Base-by-base conservation (phyloP, 92 coral and sea anemone genomes). In the Porites divaricata region DNA sequence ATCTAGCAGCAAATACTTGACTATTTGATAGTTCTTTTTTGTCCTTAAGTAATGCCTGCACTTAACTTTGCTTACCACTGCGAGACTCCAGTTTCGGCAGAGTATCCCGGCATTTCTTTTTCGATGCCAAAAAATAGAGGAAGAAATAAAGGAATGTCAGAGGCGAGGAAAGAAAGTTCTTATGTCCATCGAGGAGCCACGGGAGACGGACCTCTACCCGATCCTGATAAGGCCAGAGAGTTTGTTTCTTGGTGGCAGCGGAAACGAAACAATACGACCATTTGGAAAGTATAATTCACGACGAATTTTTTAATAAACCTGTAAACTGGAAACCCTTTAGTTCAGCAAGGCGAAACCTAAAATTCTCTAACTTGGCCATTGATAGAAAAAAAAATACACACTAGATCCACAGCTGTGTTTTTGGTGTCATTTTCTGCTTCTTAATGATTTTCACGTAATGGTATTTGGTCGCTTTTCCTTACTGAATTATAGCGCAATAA, bases 121-220 rank as follows among this genome's bases (percentile, higher is more conserved):
- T 81, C 78, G 61, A 24, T 88, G 94, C 76, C 92, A 90, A 1
- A 65, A 65, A 48, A 93, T 93, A 22, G 87, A 89, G 57, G 84
- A 86, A 70, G 96, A 85, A 50, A 90, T 93, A 76, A 73, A 68
- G 72, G 77, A 65, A 72, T 90, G 96, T 59, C 93, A 93, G 41
- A 21, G 67, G 71, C 81, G 70, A 58, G 88, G 90, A 6, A 93
- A 90, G 88, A 87, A 87, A 83, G 93, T 93, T 20, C 77, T 93
- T 20, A 51, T 93, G 81, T 93, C 96, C 26, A 85, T 93, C 54
- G 96, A 56, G 96, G 96, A 7, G 89, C 93, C 12, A 85, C 96
- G 1, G 91, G 89, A 48, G 50, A 75, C 56, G 80, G 80, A n/a
- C 70, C 76, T 16, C 76, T 88, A 9, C 70, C 51, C 9, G 81